Evolutionary conservation across 2,113 vertebrate species (phyloP).

Genomic region (Herpetotheres cachinnans): DNA sequence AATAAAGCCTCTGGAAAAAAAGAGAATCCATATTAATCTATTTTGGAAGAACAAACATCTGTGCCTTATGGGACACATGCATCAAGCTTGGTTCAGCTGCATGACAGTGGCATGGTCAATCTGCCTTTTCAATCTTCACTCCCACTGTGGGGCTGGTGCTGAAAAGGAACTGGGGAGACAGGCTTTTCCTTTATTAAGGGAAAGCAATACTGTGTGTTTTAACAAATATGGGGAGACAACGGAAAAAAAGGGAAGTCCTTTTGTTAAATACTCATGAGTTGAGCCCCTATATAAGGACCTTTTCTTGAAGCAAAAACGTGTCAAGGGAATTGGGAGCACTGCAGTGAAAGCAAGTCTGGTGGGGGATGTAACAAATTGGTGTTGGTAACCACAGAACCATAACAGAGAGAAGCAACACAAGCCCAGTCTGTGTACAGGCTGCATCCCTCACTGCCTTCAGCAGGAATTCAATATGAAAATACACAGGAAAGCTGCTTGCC

Average conservation of each 20-base stretch:
- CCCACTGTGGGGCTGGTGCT: background rate
- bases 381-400: slow-evolving; percentile 46
- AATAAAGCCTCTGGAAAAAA: background rate
- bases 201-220: background rate
- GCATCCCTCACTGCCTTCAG: background rate
- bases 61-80: background rate
- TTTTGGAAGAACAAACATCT: slow-evolving; percentile 10
- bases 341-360: background rate
- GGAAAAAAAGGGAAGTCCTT: background rate
- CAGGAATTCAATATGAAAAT: background rate
- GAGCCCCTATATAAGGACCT: slow-evolving; percentile 23
- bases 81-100: background rate
- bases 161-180: background rate
- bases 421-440: background rate
- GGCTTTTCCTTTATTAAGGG: background rate
- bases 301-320: background rate
- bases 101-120: background rate
- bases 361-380: background rate
- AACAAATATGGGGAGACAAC: background rate
- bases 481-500: background rate
- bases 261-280: background rate
- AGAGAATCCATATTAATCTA: background rate
- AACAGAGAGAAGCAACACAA: background rate
- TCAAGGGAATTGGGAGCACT: slow-evolving; percentile 4
- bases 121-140: background rate